phyloP scores from a whole-genome alignment of 1,140 invertebrate species.

The Nephotettix cincticeps region DNA sequence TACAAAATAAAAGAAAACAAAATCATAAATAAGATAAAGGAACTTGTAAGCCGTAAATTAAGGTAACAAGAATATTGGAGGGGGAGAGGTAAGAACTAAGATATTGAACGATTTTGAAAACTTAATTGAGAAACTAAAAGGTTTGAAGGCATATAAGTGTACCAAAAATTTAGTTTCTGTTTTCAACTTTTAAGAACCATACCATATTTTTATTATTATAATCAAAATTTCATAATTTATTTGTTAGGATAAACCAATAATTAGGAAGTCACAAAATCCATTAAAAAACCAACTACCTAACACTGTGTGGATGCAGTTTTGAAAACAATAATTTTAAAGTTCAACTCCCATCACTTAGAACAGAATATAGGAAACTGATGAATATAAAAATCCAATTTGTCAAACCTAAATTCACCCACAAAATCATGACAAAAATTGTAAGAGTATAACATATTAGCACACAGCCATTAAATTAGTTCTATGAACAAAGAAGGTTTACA shows the following conservation, averaged over 20 bases:
- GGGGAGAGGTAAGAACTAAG: neutral
- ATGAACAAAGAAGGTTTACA: slow-evolving; percentile 10
- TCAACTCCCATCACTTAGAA: neutral
- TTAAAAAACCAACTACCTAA: neutral
- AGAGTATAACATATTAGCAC: slow-evolving; percentile 12
- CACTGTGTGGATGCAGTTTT: too few relatives aligned
- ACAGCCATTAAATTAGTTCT: neutral
- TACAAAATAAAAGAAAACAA: neutral
- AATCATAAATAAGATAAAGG: neutral
- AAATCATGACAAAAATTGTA: neutral
- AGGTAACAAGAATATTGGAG: neutral
- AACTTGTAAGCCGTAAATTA: neutral
- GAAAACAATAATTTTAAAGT: neutral
- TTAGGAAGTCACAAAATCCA: too few relatives aligned
- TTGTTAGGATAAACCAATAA: too few relatives aligned
- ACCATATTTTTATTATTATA: too few relatives aligned
- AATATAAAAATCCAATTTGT: neutral
- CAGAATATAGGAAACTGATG: neutral
- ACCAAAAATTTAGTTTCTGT: too few relatives aligned
- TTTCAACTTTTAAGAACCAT: too few relatives aligned
- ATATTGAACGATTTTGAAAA: too few relatives aligned
- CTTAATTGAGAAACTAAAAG: too few relatives aligned
- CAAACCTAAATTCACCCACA: neutral
- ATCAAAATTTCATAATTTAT: too few relatives aligned
- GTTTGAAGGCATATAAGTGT: too few relatives aligned